Conservation (phyloP, 2,888 invertebrate species). For the Aplocera efformata region DNA sequence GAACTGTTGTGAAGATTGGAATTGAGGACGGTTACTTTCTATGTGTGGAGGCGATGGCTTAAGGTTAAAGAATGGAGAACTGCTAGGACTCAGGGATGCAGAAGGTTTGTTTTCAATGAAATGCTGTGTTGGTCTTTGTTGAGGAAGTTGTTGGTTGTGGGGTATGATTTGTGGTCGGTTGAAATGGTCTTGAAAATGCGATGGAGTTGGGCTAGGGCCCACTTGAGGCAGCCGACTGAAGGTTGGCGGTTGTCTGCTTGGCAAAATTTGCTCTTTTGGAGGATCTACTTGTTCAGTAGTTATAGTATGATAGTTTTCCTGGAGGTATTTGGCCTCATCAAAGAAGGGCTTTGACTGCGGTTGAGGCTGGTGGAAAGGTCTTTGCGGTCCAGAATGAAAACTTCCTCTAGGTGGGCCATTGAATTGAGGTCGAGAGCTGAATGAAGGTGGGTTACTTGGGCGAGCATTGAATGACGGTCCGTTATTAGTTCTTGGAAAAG, state of each 20-base stretch:
- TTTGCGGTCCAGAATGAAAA: conserved; percentile 76
- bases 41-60: conserved; percentile 69
- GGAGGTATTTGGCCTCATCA: conserved; percentile 74
- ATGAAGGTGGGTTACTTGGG: conserved; percentile 50
- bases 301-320: conserved; percentile 77
- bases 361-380: conserved; percentile 71
- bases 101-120: conserved; percentile 65
- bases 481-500: conserved; percentile 56
- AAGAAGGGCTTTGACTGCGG: conserved; percentile 63
- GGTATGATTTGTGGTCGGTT: conserved; percentile 53
- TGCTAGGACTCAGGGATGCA: conserved; percentile 53
- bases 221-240: conserved; percentile 55
- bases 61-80: conserved; percentile 67
- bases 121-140: conserved; percentile 61
- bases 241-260: conserved; percentile 54
- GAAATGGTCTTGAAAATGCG: conserved; percentile 60
- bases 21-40: conserved; percentile 63
- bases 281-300: conserved; percentile 71
- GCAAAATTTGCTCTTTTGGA: conserved; percentile 63
- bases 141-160: conserved; percentile 73
- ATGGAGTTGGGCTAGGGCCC: conserved; percentile 53
- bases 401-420: conserved; percentile 63
- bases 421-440: conserved; percentile 57
- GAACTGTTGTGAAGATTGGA: conserved; percentile 66
- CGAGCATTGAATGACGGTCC: conserved; percentile 54